These are phyloP conservation scores for Diabrotica balteata DNA, from an alignment of 2,888 invertebrate species.

Conservation along the genomic window DNA sequence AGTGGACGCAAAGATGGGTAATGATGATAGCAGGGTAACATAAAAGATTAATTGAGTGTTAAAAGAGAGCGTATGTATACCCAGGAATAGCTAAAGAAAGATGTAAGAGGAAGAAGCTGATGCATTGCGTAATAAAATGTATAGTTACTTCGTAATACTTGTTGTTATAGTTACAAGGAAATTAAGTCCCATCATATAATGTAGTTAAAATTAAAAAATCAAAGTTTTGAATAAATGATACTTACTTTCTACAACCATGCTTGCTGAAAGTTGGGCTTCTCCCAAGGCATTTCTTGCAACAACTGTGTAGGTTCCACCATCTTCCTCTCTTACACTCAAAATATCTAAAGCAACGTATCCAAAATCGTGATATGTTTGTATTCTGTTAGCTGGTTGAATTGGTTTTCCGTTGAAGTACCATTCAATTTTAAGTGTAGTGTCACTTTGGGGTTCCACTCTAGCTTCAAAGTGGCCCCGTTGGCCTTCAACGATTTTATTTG, in stretches of 20 bases:
- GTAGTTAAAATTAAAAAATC: background rate
- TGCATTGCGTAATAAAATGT: too few relatives aligned
- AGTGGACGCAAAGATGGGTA: too few relatives aligned
- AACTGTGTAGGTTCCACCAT: slow-evolving; percentile 92
- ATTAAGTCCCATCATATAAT: too few relatives aligned
- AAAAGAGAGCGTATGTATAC: too few relatives aligned
- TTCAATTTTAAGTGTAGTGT: slow-evolving; percentile 90
- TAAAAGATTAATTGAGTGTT: too few relatives aligned
- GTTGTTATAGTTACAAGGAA: too few relatives aligned
- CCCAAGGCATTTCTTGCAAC: slow-evolving; percentile 91
- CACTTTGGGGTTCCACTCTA: slow-evolving; percentile 93
- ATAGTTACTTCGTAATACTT: too few relatives aligned
- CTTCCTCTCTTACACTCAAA: slow-evolving; percentile 88
- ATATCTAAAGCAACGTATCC: slow-evolving; percentile 97
- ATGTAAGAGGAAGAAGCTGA: too few relatives aligned
- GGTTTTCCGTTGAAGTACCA: slow-evolving; percentile 97
- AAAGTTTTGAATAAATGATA: slow-evolving; percentile 44
- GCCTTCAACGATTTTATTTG: slow-evolving; percentile 92
- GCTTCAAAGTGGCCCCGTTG: slow-evolving; percentile 95
- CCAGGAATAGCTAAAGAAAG: too few relatives aligned
- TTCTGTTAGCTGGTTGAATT: slow-evolving; percentile 87
- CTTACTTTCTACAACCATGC: slow-evolving; percentile 90
- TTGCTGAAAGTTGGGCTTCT: slow-evolving; percentile 82
- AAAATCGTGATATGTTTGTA: slow-evolving; percentile 94
- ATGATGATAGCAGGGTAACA: too few relatives aligned